Conservation (phyloP, 1,140 invertebrate genomes). For the Mizuhopecten yessoensis region DNA sequence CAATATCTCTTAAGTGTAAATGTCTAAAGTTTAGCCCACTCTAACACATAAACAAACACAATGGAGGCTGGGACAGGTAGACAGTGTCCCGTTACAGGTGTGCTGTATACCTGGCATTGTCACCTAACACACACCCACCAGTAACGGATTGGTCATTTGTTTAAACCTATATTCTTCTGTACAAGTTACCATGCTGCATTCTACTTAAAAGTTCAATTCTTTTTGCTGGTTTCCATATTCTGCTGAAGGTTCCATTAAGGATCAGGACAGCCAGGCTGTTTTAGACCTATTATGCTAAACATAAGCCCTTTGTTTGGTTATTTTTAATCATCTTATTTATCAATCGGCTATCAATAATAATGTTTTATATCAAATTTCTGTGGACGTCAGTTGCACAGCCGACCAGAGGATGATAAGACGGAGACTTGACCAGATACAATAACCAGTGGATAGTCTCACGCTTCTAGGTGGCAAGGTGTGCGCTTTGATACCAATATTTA, state of each 20-base stretch:
- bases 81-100: background rate
- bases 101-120: background rate
- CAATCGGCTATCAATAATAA: background rate
- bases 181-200: background rate
- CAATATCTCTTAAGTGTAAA: background rate
- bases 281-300: background rate
- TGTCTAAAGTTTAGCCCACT: background rate
- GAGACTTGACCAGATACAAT: background rate
- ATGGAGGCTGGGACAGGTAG: background rate
- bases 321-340: conserved; percentile 6
- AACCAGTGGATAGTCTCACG: background rate
- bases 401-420: background rate
- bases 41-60: background rate
- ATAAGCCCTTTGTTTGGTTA: background rate
- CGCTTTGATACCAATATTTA: background rate
- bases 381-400: background rate
- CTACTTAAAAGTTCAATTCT: background rate
- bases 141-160: background rate
- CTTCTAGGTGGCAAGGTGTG: background rate
- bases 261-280: background rate
- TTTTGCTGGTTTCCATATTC: background rate
- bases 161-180: background rate
- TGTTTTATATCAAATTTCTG: conserved; percentile 25
- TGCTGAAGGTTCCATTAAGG: background rate
- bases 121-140: background rate